These are phyloP conservation scores for Momotus momota DNA, from an alignment of 2,797 vertebrate genomes.

Conservation along the genomic window DNA sequence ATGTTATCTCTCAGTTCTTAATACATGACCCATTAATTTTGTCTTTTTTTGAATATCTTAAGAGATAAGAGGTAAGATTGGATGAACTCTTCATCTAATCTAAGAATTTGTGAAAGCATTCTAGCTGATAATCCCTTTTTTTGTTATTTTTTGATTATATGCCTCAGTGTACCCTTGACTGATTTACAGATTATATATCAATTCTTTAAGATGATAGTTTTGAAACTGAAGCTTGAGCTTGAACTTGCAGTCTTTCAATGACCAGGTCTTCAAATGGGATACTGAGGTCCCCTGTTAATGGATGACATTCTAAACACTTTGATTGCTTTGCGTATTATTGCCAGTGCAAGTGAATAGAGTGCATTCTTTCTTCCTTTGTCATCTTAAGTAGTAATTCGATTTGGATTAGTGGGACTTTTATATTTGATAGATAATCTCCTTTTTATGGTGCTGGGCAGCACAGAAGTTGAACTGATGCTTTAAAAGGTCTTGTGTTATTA, in stretches of 20 bases:
- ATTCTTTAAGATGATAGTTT: background rate
- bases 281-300: background rate
- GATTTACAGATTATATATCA: background rate
- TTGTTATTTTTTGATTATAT: background rate
- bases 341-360: background rate
- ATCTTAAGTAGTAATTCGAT: background rate
- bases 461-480: background rate
- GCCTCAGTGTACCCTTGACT: background rate
- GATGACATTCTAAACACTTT: background rate
- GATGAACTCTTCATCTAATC: background rate
- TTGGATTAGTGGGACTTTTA: background rate
- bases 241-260: background rate
- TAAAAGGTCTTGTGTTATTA: background rate
- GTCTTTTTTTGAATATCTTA: background rate
- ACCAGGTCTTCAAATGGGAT: background rate
- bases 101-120: background rate
- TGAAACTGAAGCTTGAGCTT: background rate
- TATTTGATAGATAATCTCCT: background rate
- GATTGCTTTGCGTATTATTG: background rate
- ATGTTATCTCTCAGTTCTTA: background rate
- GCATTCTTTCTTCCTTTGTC: background rate
- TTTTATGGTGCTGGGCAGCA: background rate
- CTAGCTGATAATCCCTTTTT: background rate
- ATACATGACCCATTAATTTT: background rate
- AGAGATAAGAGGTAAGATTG: background rate